Conservation (phyloP, 2,797 vertebrate species). For the Esox lucius region DNA sequence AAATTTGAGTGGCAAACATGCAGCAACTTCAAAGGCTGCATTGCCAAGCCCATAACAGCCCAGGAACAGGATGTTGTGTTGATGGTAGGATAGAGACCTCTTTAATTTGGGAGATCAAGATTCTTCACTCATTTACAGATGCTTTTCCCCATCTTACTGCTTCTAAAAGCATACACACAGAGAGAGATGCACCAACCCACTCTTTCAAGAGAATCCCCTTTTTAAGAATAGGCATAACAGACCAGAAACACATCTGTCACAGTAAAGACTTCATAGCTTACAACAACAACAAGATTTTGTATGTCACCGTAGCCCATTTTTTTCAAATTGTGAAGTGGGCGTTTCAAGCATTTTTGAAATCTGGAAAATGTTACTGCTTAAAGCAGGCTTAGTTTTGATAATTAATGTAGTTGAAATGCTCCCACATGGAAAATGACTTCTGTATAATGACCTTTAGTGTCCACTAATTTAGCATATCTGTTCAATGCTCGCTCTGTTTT, state of each 20-base stretch:
- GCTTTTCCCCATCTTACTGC: conserved; percentile 1
- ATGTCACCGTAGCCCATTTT: neutral
- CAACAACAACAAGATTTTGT: neutral
- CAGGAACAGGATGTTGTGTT: conserved; percentile 61
- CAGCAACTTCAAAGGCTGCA: conserved; percentile 35
- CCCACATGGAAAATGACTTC: conserved; percentile 24
- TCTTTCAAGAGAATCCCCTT: neutral
- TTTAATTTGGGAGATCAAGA: conserved; percentile 30
- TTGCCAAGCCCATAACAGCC: conserved; percentile 31
- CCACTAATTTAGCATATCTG: conserved; percentile 28
- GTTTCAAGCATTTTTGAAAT: conserved; percentile 48
- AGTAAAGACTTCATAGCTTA: neutral
- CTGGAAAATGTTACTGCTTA: conserved; percentile 32
- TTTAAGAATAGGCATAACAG: neutral
- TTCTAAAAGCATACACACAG: conserved; percentile 6
- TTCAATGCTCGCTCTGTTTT: conserved; percentile 39
- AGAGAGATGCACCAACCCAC: conserved; percentile 1
- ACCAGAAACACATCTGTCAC: neutral
- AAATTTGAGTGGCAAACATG: conserved; percentile 18
- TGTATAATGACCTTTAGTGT: conserved; percentile 29
- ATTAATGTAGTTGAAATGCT: conserved; percentile 27
- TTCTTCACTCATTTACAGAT: conserved; percentile 15
- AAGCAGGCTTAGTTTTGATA: conserved; percentile 37
- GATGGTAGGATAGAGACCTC: conserved; percentile 50
- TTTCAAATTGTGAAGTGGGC: conserved; percentile 35